Evolutionary conservation across 2,888 invertebrate genomes (phyloP).

Genomic region (Scaptomyza reducta): DNA sequence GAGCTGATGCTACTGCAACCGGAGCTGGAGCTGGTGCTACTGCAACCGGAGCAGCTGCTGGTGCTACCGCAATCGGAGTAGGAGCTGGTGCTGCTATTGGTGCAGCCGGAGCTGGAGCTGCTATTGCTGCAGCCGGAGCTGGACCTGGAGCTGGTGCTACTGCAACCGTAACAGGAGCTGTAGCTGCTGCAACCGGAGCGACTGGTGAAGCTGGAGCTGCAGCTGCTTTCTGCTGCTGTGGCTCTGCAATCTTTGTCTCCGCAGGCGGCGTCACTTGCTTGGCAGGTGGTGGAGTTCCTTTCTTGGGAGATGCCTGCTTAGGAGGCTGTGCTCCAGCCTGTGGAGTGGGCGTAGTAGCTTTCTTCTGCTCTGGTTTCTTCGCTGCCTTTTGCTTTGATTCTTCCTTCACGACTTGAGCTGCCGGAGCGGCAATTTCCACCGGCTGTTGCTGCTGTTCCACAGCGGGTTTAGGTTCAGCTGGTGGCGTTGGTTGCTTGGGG

Average conservation of each 20-base stretch:
- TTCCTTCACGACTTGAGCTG: not conserved
- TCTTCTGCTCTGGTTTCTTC: conserved; percentile 22
- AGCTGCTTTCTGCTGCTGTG: not conserved
- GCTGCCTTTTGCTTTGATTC: conserved; percentile 4
- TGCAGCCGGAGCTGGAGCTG: not conserved
- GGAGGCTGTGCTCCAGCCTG: conserved; percentile 6
- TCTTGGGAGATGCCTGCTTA: conserved; percentile 18
- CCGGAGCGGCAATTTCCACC: not conserved
- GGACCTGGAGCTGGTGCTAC: too few species aligned
- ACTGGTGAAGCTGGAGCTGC: not conserved
- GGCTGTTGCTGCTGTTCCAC: conserved; percentile 3
- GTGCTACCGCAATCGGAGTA: not conserved
- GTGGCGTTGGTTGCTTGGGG: conserved; percentile 22
- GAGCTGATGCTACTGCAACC: not conserved
- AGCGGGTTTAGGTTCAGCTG: conserved; percentile 12
- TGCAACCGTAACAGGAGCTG: too few species aligned
- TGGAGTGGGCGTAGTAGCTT: conserved; percentile 1
- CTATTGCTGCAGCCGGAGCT: not conserved
- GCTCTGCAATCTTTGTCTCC: not conserved
- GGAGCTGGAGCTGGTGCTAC: not conserved
- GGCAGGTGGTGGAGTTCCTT: conserved; percentile 33
- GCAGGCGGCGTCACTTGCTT: conserved; percentile 29
- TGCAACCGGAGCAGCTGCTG: not conserved
- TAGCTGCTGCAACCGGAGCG: not conserved
- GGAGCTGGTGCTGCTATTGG: conserved; percentile 4